Evolutionary conservation across 2,113 vertebrate species (phyloP).

Genomic region (Ptychochromis oligacanthus): DNA sequence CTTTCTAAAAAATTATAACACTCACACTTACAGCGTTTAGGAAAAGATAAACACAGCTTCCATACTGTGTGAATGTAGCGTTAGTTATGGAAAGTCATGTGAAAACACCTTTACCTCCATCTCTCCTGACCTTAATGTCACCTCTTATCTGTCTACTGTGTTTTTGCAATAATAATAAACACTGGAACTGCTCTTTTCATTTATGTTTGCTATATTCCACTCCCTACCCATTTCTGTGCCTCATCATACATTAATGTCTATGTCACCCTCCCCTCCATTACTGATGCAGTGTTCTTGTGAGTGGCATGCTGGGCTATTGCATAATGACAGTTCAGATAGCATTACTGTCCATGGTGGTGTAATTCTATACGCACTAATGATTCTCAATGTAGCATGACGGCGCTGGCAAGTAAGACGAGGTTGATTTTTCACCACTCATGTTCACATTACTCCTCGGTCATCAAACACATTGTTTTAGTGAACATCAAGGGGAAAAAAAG

Average conservation of each 20-base stretch:
- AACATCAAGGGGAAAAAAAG: neutral
- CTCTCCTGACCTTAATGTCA: neutral
- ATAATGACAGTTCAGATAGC: slow-evolving; percentile 41
- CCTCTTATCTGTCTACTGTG: neutral
- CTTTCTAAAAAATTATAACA: neutral
- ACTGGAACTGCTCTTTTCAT: neutral
- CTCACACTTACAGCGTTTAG: neutral
- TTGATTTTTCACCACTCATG: neutral
- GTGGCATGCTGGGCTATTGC: slow-evolving; percentile 18
- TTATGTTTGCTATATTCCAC: neutral
- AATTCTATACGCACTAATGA: slow-evolving; percentile 45
- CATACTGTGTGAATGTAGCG: neutral
- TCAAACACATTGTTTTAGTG: neutral
- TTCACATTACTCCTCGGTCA: neutral
- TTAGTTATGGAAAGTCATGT: neutral
- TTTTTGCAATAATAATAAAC: neutral
- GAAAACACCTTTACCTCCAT: neutral
- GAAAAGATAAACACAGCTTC: neutral
- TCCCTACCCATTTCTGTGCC: neutral
- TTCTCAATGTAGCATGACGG: slow-evolving; percentile 6
- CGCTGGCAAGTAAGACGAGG: neutral
- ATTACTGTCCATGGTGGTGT: slow-evolving; percentile 41
- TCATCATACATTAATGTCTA: slow-evolving; percentile 15
- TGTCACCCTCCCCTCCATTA: slow-evolving; percentile 18
- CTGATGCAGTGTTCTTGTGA: slow-evolving; percentile 15